Base-by-base conservation (phyloP, 2,888 invertebrate species). In the Heliconius charithonia region DNA sequence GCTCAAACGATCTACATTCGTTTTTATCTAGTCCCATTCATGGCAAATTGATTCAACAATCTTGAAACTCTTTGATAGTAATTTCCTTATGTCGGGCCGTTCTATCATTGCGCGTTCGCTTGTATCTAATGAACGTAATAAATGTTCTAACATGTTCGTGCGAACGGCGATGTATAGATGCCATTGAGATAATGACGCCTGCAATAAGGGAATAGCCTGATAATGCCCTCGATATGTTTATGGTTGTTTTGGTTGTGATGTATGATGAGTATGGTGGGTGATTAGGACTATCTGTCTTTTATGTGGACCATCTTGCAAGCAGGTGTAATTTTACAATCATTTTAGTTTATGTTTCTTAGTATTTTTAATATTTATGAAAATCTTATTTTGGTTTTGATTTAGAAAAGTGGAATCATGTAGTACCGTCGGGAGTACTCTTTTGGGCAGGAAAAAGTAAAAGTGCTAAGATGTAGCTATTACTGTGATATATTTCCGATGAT, bases 71-170 rank as follows among this genome's bases (percentile, higher is more conserved):
- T 75, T 78, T 79, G 81, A 80, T 80, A 74, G 81, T 78, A 79
- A 83, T 83, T 82, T 81, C 79, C 80, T 76, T 69, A 71, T 56
- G 76, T 79, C 74, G 81, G 77, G 65, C 27, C 75, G 59, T 74
- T 81, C 67, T 76, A 83, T 86, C 86, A 85, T 86, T 85, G 85
- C 79, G 70, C 69, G 86, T 87, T 87, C 88, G 85, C 85, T 88
- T 86, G 88, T 82, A 83, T 87, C 85, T 90, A 90, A 91, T 90
- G 89, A 87, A 86, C 80, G 86, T 90, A 83, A 90, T 87, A 87
- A 89, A 90, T 90, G 89, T 83, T 82, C 62, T 63, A 51, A 59
- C 75, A 62, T 71, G 78, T 76, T 78, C 78, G 79, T 79, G 77
- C 65, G 75, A 77, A 76, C 89, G 82, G 88, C 90, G 87, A 91